phyloP scores from a whole-genome alignment of 2,888 invertebrate species.

The Ischnura elegans region DNA sequence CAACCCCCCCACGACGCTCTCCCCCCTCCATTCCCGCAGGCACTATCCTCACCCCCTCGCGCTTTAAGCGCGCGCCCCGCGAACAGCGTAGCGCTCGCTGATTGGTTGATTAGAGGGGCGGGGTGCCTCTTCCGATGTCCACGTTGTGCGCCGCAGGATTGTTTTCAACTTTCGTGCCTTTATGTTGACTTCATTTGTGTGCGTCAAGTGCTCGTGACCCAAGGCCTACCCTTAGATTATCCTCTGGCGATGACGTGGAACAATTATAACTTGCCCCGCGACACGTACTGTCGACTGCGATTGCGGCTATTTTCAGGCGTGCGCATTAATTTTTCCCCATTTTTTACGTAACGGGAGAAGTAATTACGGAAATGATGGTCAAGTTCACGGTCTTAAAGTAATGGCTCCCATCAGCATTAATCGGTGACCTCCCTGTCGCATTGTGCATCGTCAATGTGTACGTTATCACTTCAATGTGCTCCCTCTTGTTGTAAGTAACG shows the following conservation, averaged over 20 bases:
- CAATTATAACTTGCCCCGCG: neutral
- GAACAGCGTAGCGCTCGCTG: conserved; percentile 44
- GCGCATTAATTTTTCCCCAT: neutral
- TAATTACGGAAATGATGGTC: neutral
- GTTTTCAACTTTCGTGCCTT: conserved; percentile 30
- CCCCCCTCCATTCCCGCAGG: too few relatives aligned
- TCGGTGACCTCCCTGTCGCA: neutral
- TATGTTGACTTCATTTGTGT: conserved; percentile 42
- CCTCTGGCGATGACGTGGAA: neutral
- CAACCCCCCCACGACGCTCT: neutral
- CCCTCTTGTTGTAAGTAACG: too few relatives aligned
- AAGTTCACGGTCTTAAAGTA: neutral
- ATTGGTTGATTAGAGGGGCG: conserved; percentile 45
- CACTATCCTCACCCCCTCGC: conserved; percentile 1
- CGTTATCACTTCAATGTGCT: too few relatives aligned
- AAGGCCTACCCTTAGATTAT: neutral
- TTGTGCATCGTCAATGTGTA: too few relatives aligned
- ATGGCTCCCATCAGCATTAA: neutral
- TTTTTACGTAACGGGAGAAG: neutral
- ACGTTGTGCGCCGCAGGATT: conserved; percentile 33
- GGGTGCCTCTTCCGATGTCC: conserved; percentile 47
- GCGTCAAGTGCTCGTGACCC: conserved; percentile 16
- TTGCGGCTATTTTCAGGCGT: neutral
- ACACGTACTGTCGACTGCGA: neutral
- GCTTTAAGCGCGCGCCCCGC: neutral